Evolutionary conservation across 2,113 vertebrate species (phyloP).

Genomic region (Ctenodactylus gundi): DNA sequence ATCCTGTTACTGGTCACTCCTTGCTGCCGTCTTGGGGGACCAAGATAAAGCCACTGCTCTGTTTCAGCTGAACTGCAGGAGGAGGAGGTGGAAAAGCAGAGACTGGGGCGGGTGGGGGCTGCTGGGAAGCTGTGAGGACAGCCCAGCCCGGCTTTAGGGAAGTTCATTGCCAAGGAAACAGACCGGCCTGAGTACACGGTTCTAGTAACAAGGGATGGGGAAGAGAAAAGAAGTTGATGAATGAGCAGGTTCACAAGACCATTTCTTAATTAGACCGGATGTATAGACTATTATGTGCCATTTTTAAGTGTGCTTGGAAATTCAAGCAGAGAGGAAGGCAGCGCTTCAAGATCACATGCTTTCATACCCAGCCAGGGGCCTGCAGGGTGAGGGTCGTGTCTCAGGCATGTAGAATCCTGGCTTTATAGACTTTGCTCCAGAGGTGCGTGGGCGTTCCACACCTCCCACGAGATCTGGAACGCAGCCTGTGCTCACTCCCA

Average conservation of each 20-base stretch:
- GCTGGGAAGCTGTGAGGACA: neutral
- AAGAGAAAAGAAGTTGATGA: neutral
- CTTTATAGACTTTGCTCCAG: neutral
- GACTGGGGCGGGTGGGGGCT: neutral
- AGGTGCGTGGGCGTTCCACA: neutral
- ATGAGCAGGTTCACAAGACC: neutral
- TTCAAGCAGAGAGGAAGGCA: neutral
- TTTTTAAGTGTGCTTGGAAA: neutral
- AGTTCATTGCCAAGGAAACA: conserved; percentile 2
- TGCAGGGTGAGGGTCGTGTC: no score
- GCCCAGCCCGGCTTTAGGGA: neutral
- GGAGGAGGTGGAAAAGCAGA: neutral
- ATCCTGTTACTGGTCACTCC: neutral
- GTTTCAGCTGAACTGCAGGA: neutral
- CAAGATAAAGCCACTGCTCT: neutral
- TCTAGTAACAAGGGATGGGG: neutral
- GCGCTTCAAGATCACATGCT: neutral
- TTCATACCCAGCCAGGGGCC: neutral
- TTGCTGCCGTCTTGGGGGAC: neutral
- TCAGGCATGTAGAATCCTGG: neutral
- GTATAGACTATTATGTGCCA: neutral
- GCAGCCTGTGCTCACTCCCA: neutral
- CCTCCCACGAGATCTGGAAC: conserved; percentile 31
- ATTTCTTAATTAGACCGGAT: neutral
- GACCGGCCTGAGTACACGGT: neutral